phyloP scores from a whole-genome alignment of 1,140 invertebrate genomes.

The Chrysopa pallens region DNA sequence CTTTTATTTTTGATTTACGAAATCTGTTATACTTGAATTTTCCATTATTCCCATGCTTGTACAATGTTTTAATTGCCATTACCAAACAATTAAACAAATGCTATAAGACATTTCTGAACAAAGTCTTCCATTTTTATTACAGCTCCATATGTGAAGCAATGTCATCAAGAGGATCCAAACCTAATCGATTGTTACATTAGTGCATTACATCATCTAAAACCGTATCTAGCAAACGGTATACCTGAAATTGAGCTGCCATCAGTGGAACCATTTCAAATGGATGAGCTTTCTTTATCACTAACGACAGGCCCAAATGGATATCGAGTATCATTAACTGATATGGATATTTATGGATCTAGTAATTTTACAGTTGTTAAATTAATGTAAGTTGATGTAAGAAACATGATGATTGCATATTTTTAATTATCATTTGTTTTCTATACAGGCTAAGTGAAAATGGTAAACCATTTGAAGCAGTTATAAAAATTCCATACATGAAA shows the following conservation, averaged over 20 bases:
- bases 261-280: slow-evolving; percentile 52
- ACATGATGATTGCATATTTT: neutral
- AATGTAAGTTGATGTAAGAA: slow-evolving; percentile 23
- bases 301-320: slow-evolving; percentile 52
- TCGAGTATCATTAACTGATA: slow-evolving; percentile 43
- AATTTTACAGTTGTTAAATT: slow-evolving; percentile 46
- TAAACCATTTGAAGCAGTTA: slow-evolving; percentile 42
- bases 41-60: too few relatives aligned
- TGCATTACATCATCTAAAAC: slow-evolving; percentile 40
- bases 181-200: slow-evolving; percentile 38
- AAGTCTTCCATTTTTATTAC: slow-evolving; percentile 13
- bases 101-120: slow-evolving; percentile 3
- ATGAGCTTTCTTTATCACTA: slow-evolving; percentile 43
- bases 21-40: too few relatives aligned
- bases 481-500: slow-evolving; percentile 43
- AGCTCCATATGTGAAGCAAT: slow-evolving; percentile 54
- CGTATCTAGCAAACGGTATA: slow-evolving; percentile 44
- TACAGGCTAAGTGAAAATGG: slow-evolving; percentile 28
- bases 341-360: slow-evolving; percentile 47
- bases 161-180: slow-evolving; percentile 40
- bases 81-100: too few relatives aligned
- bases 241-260: slow-evolving; percentile 48
- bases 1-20: too few relatives aligned
- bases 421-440: slow-evolving; percentile 3
- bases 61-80: too few relatives aligned